Percentiles rank a stretch among this genome's conserved stretches.
Evolutionary conservation across 2,888 invertebrate genomes (phyloP).

Genomic region (Tetanocera ferruginea): DNA sequence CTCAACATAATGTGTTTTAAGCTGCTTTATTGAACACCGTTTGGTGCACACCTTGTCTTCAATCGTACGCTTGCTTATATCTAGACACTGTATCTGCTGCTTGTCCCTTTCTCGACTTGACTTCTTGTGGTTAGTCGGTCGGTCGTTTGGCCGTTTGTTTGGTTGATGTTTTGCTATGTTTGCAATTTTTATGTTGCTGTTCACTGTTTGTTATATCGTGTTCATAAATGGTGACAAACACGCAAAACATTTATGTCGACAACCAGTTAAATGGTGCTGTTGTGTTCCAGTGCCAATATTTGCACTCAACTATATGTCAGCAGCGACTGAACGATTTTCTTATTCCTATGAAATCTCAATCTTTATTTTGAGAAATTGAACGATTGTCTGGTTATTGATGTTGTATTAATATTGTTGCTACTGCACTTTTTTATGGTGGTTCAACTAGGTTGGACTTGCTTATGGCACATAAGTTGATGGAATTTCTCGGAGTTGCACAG

Average conservation of each 20-base stretch:
- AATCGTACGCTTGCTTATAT: not conserved
- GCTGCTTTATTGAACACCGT: constrained; percentile 5
- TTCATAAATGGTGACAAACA: constrained; percentile 52
- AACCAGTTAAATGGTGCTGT: constrained; percentile 29
- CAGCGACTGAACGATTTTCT: no score
- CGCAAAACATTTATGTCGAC: constrained; percentile 50
- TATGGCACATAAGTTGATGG: not conserved
- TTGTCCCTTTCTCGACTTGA: not conserved
- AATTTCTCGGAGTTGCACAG: no score
- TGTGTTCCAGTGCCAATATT: not conserved
- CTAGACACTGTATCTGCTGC: no score
- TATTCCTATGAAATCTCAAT: constrained; percentile 7
- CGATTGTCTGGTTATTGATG: constrained; percentile 3
- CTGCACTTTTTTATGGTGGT: not conserved
- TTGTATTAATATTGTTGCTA: constrained; percentile 2
- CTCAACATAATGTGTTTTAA: not conserved
- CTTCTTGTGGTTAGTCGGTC: no score
- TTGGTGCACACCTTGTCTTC: constrained; percentile 20
- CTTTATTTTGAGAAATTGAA: not conserved
- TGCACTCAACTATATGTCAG: not conserved
- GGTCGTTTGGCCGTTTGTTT: not conserved
- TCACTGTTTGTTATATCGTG: constrained; percentile 34
- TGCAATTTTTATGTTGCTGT: constrained; percentile 29
- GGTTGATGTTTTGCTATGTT: constrained; percentile 21
- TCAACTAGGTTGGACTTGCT: not conserved